Evolutionary conservation across 2,888 invertebrate species (phyloP), one percentile per base, ranked within the genome.

Genomic region (Alentia gelatinosa): DNA sequence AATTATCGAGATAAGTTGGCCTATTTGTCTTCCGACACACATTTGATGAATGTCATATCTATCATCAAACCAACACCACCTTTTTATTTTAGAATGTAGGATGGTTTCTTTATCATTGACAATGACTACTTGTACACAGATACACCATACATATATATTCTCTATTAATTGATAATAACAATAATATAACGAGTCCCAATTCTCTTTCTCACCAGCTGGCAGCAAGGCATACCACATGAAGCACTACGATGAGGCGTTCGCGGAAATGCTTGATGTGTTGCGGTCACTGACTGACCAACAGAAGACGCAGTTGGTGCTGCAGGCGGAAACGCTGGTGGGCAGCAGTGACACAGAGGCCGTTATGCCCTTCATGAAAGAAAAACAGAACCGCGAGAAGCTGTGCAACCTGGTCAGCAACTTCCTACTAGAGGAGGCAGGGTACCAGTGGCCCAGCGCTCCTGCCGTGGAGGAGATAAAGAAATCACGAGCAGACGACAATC

Each of bases 161-260:
- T 47, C 47, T 19, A 47, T 47, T 7, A 19, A 12, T 47, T 19
- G 47, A 47, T 47, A 47, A 12, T 12, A 12, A 47, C 47, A 47
- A 47, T 47, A 47, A 47, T 47, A 47, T 19, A 7, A 47, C 7
- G 19, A 7, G 47, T 47, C 19, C 9, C 47, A 47, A 12, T 19
- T 47, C 7, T 47, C 7, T 47, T 47, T 47, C 9, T 47, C 56
- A 19, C 9, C 50, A 86, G 86, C 86, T 42, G 47, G 47, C 47
- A 47, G 86, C 86, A 86, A 86, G 50, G 86, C 86, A 42, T 86
- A 47, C 33, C 86, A 86, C 86, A 86, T 86, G 86, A 86, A 86
- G 86, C 86, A 86, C 86, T 86, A 86, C 86, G 50, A 86, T 50
- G 86, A 86, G 12, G 86, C 86, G 0, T 86, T 86, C 50, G 42